Conservation (phyloP, 2,113 vertebrate genomes). For the Lucifuga dentata region DNA sequence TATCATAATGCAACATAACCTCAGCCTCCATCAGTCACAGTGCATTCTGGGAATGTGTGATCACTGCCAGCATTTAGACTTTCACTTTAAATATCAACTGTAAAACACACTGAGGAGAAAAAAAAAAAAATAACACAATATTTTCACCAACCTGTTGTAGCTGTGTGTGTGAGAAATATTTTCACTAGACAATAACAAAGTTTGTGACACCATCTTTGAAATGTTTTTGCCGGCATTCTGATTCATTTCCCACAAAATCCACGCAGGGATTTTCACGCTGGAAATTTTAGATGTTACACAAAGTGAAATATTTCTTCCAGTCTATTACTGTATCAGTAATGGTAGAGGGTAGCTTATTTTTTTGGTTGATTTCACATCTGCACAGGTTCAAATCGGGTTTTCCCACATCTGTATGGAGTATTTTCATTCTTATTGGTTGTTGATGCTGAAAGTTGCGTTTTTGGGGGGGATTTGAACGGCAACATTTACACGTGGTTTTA, state of each 20-base stretch:
- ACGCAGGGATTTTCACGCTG: background rate
- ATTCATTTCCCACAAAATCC: no score
- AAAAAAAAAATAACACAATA: background rate
- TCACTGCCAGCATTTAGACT: conserved; percentile 12
- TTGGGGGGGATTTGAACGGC: conserved; percentile 34
- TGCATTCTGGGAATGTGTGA: conserved; percentile 57
- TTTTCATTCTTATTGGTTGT: no score
- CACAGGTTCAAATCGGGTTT: conserved; percentile 22
- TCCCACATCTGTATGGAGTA: conserved; percentile 2
- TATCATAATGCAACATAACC: background rate
- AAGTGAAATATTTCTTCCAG: conserved; percentile 3
- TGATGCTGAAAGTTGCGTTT: no score
- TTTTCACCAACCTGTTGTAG: background rate
- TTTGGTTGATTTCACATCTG: background rate
- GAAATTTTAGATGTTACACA: background rate
- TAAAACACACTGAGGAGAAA: background rate
- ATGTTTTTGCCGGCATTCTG: no score
- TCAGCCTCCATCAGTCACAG: background rate
- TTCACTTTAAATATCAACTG: background rate
- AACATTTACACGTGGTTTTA: no score
- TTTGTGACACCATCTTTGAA: background rate
- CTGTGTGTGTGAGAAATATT: background rate
- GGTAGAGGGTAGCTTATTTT: conserved; percentile 1
- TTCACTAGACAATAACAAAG: conserved; percentile 37
- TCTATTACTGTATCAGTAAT: conserved; percentile 57